Percentiles rank a stretch among this genome's conserved stretches.
phyloP scores from a whole-genome alignment of 1,140 invertebrate species.

The Bombus terrestris region DNA sequence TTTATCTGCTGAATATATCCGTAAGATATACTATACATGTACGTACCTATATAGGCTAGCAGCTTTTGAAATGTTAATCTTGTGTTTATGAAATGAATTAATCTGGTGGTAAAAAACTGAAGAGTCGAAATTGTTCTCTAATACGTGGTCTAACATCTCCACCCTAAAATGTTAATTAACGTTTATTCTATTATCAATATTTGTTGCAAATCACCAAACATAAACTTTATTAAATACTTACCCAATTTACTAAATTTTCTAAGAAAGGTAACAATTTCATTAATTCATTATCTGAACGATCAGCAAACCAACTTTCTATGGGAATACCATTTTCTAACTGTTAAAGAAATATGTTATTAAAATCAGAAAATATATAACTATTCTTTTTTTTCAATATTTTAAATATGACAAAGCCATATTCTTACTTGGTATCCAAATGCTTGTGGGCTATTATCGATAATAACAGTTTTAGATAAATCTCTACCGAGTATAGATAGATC shows the following conservation, averaged over 20 bases:
- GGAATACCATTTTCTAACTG: conserved; percentile 98
- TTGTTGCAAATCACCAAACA: conserved; percentile 3
- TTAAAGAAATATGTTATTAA: conserved; percentile 76
- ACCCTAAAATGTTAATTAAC: conserved; percentile 85
- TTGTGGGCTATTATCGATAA: conserved; percentile 96
- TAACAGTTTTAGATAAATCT: conserved; percentile 95
- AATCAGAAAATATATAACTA: not conserved
- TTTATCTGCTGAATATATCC: conserved; percentile 55
- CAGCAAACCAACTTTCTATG: conserved; percentile 98
- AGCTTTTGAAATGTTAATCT: conserved; percentile 45
- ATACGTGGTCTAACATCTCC: conserved; percentile 96
- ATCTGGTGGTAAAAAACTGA: conserved; percentile 94
- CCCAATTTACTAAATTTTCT: conserved; percentile 91
- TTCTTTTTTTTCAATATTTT: not conserved
- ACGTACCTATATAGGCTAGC: conserved; percentile 37
- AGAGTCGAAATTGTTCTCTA: conserved; percentile 93
- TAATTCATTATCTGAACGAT: conserved; percentile 94
- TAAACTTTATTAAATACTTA: conserved; percentile 79
- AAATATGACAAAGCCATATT: conserved; percentile 26
- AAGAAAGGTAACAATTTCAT: conserved; percentile 97
- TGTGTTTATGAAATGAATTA: conserved; percentile 80
- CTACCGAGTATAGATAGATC: conserved; percentile 96
- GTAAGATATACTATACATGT: conserved; percentile 50
- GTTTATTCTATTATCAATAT: conserved; percentile 11
- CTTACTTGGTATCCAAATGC: conserved; percentile 94